These are phyloP conservation scores for Syngnathus acus DNA, from an alignment of 2,797 vertebrate genomes.

Conservation along the genomic window DNA sequence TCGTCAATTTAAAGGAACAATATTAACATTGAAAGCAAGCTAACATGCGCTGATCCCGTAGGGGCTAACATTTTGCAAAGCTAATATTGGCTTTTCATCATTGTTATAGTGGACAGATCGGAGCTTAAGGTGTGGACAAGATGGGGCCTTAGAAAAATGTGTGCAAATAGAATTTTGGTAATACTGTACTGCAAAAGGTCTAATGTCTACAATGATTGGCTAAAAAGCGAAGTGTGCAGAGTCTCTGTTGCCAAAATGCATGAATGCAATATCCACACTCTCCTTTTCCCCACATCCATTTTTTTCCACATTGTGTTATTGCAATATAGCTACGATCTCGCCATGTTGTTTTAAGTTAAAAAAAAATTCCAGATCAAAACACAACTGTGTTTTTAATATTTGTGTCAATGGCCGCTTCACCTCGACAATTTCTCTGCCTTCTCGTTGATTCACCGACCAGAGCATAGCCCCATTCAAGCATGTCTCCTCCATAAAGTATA, in stretches of 20 bases:
- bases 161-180: neutral
- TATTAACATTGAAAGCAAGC: neutral
- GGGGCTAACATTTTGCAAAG: neutral
- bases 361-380: too few species aligned
- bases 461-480: constrained; percentile 11
- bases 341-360: too few species aligned
- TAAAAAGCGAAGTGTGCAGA: too few species aligned
- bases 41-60: neutral
- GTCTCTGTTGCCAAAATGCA: too few species aligned
- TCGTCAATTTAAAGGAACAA: neutral
- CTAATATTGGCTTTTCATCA: neutral
- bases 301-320: too few species aligned
- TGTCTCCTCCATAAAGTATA: constrained; percentile 31
- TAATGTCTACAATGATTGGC: neutral
- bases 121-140: neutral
- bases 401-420: too few species aligned
- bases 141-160: neutral
- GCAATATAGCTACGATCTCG: too few species aligned
- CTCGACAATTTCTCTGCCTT: neutral
- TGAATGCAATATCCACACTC: too few species aligned
- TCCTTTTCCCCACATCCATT: too few species aligned
- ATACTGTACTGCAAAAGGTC: neutral
- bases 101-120: neutral
- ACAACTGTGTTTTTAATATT: too few species aligned
- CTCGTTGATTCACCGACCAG: constrained; percentile 7